These are phyloP conservation scores for Himalopsyche phryganea DNA, from an alignment of 1,140 invertebrate species.

Conservation along the genomic window DNA sequence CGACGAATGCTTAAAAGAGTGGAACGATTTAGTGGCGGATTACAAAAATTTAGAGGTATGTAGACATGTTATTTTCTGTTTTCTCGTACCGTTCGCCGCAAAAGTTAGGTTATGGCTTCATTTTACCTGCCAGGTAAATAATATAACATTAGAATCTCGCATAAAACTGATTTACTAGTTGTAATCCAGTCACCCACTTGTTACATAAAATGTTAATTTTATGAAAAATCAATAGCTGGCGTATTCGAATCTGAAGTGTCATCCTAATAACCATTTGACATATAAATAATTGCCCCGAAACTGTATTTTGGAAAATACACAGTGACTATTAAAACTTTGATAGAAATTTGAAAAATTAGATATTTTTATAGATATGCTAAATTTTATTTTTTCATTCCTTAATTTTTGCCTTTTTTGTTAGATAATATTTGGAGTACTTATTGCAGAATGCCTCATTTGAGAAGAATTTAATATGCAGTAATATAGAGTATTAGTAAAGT, in stretches of 20 bases:
- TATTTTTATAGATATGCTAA: too few relatives aligned
- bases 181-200: not conserved
- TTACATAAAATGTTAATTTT: not conserved
- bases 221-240: not conserved
- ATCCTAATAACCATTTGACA: not conserved
- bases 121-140: not conserved
- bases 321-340: too few relatives aligned
- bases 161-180: not conserved
- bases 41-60: slow-evolving; percentile 71
- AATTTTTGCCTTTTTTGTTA: too few relatives aligned
- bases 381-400: too few relatives aligned
- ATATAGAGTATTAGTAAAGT: too few relatives aligned
- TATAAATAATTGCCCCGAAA: not conserved
- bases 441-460: too few relatives aligned
- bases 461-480: too few relatives aligned
- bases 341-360: too few relatives aligned
- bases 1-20: slow-evolving; percentile 68
- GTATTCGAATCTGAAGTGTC: not conserved
- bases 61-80: slow-evolving; percentile 9
- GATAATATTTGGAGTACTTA: too few relatives aligned
- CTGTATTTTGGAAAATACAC: not conserved
- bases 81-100: not conserved
- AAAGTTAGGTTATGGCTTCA: slow-evolving; percentile 21
- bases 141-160: not conserved
- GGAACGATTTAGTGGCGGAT: slow-evolving; percentile 73